Percentiles rank a stretch among this genome's conserved stretches.
These are phyloP conservation scores for Endotricha flammealis DNA, from an alignment of 2,888 invertebrate species.

Conservation along the genomic window DNA sequence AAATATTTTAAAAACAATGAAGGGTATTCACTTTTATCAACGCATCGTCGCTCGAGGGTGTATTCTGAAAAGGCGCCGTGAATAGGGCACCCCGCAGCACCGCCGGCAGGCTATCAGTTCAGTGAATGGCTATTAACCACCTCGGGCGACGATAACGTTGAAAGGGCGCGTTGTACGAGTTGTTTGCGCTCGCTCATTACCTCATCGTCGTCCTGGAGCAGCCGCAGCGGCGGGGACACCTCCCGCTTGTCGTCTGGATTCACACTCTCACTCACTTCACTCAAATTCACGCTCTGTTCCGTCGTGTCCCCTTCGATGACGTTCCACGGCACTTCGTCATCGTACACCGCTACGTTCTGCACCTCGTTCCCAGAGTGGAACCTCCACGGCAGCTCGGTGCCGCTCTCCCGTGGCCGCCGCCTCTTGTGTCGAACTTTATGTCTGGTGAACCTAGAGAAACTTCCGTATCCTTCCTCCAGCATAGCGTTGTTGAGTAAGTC, in stretches of 20 bases:
- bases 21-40: constrained; percentile 69
- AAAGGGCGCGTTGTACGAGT: constrained; percentile 48
- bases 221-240: constrained; percentile 62
- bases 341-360: constrained; percentile 73
- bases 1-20: constrained; percentile 70
- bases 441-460: constrained; percentile 56
- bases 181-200: constrained; percentile 63
- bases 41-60: constrained; percentile 65
- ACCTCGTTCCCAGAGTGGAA: constrained; percentile 71
- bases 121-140: constrained; percentile 69
- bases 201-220: constrained; percentile 63
- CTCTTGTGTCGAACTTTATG: constrained; percentile 71
- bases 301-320: constrained; percentile 55
- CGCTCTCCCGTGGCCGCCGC: constrained; percentile 59
- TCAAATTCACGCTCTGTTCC: constrained; percentile 41
- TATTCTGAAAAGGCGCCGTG: constrained; percentile 52
- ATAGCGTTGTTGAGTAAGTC: constrained; percentile 62
- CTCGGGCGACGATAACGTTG: constrained; percentile 71
- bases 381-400: constrained; percentile 68
- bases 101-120: constrained; percentile 60
- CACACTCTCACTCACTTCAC: constrained; percentile 73
- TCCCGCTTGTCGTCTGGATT: constrained; percentile 51
- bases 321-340: constrained; percentile 75
- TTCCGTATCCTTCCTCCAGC: constrained; percentile 58
- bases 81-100: constrained; percentile 56